Evolutionary conservation across 2,113 vertebrate genomes (phyloP), one percentile per base, ranked within the genome.

Genomic region (Prunella himalayana): DNA sequence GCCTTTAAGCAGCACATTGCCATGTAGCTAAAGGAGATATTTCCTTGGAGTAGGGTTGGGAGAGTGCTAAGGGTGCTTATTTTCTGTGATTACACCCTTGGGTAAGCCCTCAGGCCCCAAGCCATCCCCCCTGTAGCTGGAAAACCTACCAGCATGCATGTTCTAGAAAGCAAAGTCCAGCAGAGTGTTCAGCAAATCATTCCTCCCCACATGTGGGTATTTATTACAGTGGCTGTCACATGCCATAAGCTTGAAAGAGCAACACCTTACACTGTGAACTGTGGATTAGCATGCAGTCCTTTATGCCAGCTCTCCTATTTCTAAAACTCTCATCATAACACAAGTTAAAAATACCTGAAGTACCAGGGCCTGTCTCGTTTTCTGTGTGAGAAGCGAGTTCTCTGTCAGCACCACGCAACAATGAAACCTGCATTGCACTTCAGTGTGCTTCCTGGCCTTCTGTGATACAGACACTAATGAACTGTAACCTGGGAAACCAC

Each of bases 401-500:
- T 94, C 85, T 81, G 77, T 72, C 82, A 90, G 72, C 79, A 81
- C 56, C 57, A 60, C 0, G 1, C 69, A 82, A 45, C 90, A 92
- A 63, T 86, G 81, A 94, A 70, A 78, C 70, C 76, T 63, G 86
- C 80, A 61, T 60, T 68, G 86, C 59, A 77, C 75, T 90, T 79
- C 12, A 54, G 31, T 15, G 31, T 50, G 47, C 54, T 77, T 80
- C 79, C 28, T 30, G 18, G 47, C 59, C 78, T 53, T 53, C 75
- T 76, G 56, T 45, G 42, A 22, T 68, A 73, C 41, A 86, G 71
- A 19, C 45, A 60, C 82, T 95, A 95, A 91, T 90, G 96, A 96
- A 91, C 71, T 80, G 85, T 92, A 94, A 92, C 84, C 92, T 69
- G 92, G 95, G 93, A 95, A 96, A 95, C 88, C 78, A 90, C 60